Evolutionary conservation across 2,888 invertebrate species (phyloP).

Genomic region (Corythucha ciliata): DNA sequence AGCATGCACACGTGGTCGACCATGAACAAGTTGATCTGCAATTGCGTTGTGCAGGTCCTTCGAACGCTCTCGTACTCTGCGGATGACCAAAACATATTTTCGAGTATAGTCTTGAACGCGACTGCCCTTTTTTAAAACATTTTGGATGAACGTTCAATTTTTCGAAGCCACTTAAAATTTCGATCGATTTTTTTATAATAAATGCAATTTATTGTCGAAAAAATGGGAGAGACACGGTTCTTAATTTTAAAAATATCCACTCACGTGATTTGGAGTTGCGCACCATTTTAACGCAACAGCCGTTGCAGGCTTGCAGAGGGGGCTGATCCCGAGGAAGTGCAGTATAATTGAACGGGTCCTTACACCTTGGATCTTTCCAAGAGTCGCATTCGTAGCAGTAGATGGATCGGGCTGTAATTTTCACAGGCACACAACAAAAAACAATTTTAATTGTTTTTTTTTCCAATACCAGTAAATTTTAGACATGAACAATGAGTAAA

Average conservation of each 20-base stretch:
- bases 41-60: constrained; percentile 83
- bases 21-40: constrained; percentile 94
- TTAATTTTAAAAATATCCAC: constrained; percentile 42
- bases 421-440: no score
- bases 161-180: no score
- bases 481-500: background rate
- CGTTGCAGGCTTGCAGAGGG: constrained; percentile 78
- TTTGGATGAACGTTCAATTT: no score
- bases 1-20: constrained; percentile 98
- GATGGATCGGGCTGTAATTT: constrained; percentile 76
- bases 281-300: constrained; percentile 93
- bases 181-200: no score
- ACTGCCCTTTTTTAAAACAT: no score
- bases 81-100: constrained; percentile 39
- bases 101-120: no score
- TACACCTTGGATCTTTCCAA: constrained; percentile 80
- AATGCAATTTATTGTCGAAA: no score
- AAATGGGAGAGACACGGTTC: no score
- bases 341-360: constrained; percentile 89
- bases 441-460: no score
- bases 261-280: constrained; percentile 81
- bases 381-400: constrained; percentile 93
- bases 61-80: constrained; percentile 83
- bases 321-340: constrained; percentile 79
- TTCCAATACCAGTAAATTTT: background rate